A percentile compares a stretch with the other conserved stretches of the same genome.
Conservation (phyloP, 1,140 invertebrate genomes). For the Bathynomus jamesi region DNA sequence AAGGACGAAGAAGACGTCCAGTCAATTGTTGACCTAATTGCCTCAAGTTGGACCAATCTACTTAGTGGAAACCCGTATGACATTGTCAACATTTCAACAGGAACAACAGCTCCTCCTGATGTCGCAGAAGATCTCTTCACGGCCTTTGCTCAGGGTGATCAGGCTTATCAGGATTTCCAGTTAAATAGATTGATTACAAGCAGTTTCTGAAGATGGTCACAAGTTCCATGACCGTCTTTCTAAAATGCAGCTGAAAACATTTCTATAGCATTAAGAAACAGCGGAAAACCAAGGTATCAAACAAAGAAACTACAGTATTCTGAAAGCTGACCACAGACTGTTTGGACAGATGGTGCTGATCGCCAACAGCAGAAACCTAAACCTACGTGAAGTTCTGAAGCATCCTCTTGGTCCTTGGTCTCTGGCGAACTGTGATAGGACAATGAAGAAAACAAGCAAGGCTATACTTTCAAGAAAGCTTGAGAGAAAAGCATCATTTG, state of each 20-base stretch:
- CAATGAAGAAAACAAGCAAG: conserved; percentile 27
- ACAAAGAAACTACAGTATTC: neutral
- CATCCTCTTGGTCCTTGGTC: conserved; percentile 19
- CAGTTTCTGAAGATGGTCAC: too few species aligned
- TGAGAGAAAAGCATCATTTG: conserved; percentile 4
- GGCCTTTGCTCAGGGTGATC: too few species aligned
- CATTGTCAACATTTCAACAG: neutral
- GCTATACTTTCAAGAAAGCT: conserved; percentile 11
- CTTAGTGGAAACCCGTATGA: neutral
- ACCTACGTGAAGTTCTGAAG: conserved; percentile 11
- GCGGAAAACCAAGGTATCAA: too few species aligned
- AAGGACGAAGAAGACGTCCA: conserved; percentile 1
- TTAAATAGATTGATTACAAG: too few species aligned
- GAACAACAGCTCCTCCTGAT: neutral
- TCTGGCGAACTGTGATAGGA: conserved; percentile 15
- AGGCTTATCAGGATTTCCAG: too few species aligned
- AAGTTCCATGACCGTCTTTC: too few species aligned
- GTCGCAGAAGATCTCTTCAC: neutral
- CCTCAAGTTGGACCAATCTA: neutral
- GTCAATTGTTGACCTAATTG: neutral
- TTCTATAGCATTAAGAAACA: too few species aligned
- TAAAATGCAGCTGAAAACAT: too few species aligned
- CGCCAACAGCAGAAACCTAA: conserved; percentile 6
- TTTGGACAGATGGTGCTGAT: conserved; percentile 4
- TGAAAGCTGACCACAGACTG: conserved; percentile 1